These are phyloP conservation scores for Lottia scabra DNA, from an alignment of 2,888 invertebrate genomes.

Conservation along the genomic window DNA sequence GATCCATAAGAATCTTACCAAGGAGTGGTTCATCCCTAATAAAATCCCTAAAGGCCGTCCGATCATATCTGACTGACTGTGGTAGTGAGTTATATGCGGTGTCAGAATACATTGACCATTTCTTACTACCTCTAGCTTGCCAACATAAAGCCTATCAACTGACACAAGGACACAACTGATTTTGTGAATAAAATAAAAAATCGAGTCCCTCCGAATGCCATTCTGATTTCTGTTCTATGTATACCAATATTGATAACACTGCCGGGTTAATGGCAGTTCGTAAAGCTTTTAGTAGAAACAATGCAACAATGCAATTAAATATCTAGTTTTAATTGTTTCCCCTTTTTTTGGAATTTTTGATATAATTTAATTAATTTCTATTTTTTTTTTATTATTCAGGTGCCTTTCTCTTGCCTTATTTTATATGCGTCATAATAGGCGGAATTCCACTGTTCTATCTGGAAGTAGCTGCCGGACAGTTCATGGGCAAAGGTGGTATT, in stretches of 20 bases:
- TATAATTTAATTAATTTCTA: too few species aligned
- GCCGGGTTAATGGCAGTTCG: neutral
- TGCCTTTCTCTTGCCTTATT: constrained; percentile 77
- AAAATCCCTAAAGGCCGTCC: neutral
- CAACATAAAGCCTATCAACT: neutral
- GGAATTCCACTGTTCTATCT: constrained; percentile 76
- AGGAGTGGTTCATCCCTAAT: neutral
- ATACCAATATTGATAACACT: neutral
- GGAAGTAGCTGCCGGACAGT: constrained; percentile 76
- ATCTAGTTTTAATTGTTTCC: too few species aligned
- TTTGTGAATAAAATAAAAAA: neutral
- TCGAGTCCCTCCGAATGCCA: neutral
- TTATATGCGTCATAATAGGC: constrained; percentile 74
- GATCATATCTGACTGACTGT: neutral
- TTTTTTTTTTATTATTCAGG: too few species aligned
- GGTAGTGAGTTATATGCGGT: neutral
- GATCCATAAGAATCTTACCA: neutral
- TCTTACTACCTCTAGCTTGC: neutral
- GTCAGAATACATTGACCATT: neutral
- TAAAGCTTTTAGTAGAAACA: too few species aligned
- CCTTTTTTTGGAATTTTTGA: too few species aligned
- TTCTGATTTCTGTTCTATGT: neutral
- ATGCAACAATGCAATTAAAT: too few species aligned
- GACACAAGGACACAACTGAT: neutral
- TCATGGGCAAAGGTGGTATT: constrained; percentile 74